Evolutionary conservation across 2,113 vertebrate species (phyloP).

Genomic region (Rhegmatorhina hoffmannsi): DNA sequence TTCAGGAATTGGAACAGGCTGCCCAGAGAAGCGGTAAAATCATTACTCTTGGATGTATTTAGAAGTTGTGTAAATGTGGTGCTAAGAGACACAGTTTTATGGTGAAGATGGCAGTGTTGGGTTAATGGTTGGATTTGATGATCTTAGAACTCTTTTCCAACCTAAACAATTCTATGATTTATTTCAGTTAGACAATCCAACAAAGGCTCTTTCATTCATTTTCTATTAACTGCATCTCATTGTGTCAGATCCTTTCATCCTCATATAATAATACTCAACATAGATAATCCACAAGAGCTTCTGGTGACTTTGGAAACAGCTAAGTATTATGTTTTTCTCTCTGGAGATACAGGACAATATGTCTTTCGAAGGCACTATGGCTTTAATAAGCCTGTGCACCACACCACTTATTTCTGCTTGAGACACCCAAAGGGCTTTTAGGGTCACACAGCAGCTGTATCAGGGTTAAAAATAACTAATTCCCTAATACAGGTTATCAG

Average conservation of each 20-base stretch:
- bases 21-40: not conserved
- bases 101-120: not conserved
- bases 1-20: not conserved
- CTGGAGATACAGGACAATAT: not conserved
- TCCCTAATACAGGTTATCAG: constrained; percentile 5
- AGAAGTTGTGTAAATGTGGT: not conserved
- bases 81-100: not conserved
- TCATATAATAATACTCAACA: not conserved
- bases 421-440: not conserved
- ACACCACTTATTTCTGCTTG: not conserved
- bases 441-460: not conserved
- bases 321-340: not conserved
- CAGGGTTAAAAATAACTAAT: constrained; percentile 38
- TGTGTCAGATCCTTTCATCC: not conserved
- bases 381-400: not conserved
- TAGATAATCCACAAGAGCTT: not conserved
- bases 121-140: not conserved
- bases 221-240: not conserved
- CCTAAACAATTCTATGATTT: not conserved
- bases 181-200: not conserved
- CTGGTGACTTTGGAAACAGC: not conserved
- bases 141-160: not conserved
- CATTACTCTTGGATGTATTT: not conserved
- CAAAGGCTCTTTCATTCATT: not conserved
- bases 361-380: not conserved